Percentiles rank a stretch among this genome's conserved stretches.
phyloP scores from a whole-genome alignment of 2,888 invertebrate genomes.

The Tipula helvola region DNA sequence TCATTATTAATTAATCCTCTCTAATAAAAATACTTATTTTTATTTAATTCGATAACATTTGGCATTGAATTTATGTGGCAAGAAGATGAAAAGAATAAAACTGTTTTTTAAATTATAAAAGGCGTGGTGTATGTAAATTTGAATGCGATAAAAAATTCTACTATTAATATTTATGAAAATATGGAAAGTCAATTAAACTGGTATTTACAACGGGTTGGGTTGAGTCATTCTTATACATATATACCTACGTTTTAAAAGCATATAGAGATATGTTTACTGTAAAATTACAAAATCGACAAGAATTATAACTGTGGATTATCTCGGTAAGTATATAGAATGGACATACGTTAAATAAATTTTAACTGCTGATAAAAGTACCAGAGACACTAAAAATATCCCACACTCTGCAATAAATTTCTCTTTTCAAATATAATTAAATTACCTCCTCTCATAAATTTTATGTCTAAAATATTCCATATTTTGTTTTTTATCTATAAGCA shows the following conservation, averaged over 20 bases:
- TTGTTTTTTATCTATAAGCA: background rate
- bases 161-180: background rate
- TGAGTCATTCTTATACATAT: background rate
- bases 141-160: background rate
- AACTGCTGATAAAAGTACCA: too few relatives aligned
- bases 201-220: background rate
- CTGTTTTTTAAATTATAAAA: background rate
- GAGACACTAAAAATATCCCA: too few relatives aligned
- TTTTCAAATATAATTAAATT: background rate
- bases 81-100: background rate
- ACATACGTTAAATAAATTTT: too few relatives aligned
- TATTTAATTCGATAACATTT: background rate
- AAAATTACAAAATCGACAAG: background rate
- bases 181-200: background rate
- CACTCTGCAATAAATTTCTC: background rate
- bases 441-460: background rate
- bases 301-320: background rate
- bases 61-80: background rate
- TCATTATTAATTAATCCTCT: background rate
- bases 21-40: background rate
- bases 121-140: background rate
- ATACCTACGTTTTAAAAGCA: background rate
- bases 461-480: background rate
- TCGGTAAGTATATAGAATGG: background rate
- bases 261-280: background rate